Evolutionary conservation across 2,888 invertebrate species (phyloP).

Genomic region (Polia nebulosa): DNA sequence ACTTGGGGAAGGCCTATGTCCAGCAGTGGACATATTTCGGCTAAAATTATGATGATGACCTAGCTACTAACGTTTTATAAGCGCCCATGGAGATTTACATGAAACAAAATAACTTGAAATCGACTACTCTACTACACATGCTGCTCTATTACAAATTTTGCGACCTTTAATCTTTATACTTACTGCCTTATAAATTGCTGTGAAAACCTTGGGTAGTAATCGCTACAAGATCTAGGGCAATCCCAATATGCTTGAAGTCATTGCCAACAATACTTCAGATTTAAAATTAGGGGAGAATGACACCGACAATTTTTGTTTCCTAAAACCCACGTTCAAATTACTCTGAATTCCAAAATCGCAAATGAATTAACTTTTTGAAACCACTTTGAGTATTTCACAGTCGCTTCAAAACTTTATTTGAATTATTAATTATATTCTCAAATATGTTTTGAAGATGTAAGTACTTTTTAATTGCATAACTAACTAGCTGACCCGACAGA

Average conservation of each 20-base stretch:
- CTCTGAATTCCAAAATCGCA: not conserved
- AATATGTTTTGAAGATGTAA: no score
- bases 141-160: not conserved
- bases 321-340: no score
- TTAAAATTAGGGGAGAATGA: not conserved
- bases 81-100: not conserved
- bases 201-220: constrained; percentile 9
- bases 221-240: constrained; percentile 30
- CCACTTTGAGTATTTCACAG: not conserved
- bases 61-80: not conserved
- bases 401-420: no score
- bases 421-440: not conserved
- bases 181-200: not conserved
- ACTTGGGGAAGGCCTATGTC: no score
- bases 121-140: not conserved
- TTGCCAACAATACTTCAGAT: not conserved
- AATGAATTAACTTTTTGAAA: not conserved
- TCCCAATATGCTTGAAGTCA: not conserved
- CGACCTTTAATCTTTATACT: constrained; percentile 29
- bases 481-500: no score
- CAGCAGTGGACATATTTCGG: no score
- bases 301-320: not conserved
- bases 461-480: no score
- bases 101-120: not conserved
- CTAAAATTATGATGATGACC: no score